Evolutionary conservation across 2,113 vertebrate genomes (phyloP).

Genomic region (Sterrhoptilus dennistouni): DNA sequence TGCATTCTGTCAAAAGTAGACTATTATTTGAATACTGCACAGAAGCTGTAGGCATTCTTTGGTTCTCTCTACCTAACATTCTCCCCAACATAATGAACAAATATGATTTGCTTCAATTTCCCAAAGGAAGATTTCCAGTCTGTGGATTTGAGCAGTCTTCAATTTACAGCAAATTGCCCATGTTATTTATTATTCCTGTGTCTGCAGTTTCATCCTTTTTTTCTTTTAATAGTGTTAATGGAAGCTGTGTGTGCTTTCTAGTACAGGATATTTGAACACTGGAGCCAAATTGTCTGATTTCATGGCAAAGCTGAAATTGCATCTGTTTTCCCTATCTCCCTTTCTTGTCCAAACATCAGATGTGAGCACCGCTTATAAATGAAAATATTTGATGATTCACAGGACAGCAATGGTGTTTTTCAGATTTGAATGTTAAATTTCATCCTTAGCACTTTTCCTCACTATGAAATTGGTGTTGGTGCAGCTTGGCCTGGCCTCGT

Average conservation of each 20-base stretch:
- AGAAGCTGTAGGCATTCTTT: neutral
- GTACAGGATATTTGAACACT: neutral
- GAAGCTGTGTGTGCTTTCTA: neutral
- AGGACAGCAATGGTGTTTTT: neutral
- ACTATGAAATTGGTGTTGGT: neutral
- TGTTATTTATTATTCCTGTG: neutral
- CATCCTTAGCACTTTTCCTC: neutral
- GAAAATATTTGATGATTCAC: slow-evolving; percentile 14
- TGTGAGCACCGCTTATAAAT: neutral
- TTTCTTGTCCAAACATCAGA: neutral
- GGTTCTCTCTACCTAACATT: neutral
- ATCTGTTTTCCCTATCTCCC: neutral
- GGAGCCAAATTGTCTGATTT: neutral
- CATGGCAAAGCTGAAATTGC: neutral
- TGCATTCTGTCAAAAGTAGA: neutral
- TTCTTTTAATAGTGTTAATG: neutral
- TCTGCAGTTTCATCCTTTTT: neutral
- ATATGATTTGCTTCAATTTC: neutral
- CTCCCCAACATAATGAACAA: accelerated
- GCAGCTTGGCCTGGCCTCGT: neutral
- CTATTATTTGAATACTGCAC: neutral
- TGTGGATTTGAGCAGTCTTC: neutral
- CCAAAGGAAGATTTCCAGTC: neutral
- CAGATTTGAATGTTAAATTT: neutral
- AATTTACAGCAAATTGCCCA: neutral